Base-by-base conservation (phyloP, 2,888 invertebrate genomes). In the Hermaeophaga mercurialis region DNA sequence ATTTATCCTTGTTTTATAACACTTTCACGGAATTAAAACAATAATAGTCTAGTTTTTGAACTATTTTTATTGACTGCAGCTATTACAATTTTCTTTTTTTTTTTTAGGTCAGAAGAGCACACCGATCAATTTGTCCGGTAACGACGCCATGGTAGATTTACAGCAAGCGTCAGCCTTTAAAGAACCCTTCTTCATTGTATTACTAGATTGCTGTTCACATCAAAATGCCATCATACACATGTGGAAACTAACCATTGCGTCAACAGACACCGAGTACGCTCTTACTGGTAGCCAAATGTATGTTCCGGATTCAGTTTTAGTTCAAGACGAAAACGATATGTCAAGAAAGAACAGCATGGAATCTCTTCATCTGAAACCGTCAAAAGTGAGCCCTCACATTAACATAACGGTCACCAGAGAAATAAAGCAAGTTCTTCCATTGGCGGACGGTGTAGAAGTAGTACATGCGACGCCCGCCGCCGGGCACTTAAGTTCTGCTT, bases 401-500 rank as follows among this genome's bases (percentile, higher is more conserved):
- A 84, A 87, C 22, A 92, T 96, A 62, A 85, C 88, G n/a, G 94
- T 95, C 0, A 88, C 88, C 39, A 93, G 96, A 84, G 95, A 96
- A 45, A 93, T 94, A 74, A 91, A 92, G 43, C 94, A 96, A 75
- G 87, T 89, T 46, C 80, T 97, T 46, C 89, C 92, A 0, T 75
- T 97, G 33, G 94, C 96, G 0, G 89, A 90, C 56, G 93, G 91
- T 2, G 95, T 96, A 6, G 93, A 94, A 74, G 91, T 97, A 3
- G 88, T 94, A 50, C 94, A 94, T 77, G 96, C 96, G 0, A 88
- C 93, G 0, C 94, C 96, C 0, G 94, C 97, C 0, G 98, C 97
- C 1, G 98, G 98, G 0, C 98, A 98, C 77, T 81, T 98, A 36
- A 95, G 96, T 74, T 97, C 97, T 0, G 95, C 98, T 0, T 96